phyloP scores from a whole-genome alignment of 2,797 vertebrate species.

The Myripristis jacobus region DNA sequence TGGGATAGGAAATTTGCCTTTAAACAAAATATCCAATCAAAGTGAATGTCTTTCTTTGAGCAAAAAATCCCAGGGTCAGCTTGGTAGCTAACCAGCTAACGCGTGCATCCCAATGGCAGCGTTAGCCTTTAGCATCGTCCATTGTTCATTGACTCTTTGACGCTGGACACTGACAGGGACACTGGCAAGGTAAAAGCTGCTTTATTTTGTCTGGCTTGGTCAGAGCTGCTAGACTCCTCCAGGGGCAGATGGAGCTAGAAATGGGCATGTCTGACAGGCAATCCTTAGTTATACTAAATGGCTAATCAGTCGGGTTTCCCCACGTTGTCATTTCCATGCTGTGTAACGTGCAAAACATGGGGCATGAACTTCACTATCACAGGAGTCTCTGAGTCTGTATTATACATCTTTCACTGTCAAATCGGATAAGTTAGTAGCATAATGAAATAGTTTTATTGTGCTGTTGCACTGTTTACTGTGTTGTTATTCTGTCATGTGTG shows the following conservation, averaged over 20 bases:
- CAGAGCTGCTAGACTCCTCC: not conserved
- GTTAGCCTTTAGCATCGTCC: constrained; percentile 34
- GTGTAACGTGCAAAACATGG: not conserved
- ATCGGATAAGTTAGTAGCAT: not conserved
- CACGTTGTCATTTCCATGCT: not conserved
- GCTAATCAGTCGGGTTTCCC: not conserved
- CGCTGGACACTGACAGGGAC: constrained; percentile 5
- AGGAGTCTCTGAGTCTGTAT: too few species aligned
- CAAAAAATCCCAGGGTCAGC: not conserved
- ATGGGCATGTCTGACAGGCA: too few species aligned
- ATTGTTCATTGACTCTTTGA: constrained; percentile 65
- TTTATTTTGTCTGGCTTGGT: not conserved
- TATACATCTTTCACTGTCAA: too few species aligned
- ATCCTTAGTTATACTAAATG: too few species aligned
- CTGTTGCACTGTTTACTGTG: too few species aligned
- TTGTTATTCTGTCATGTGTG: too few species aligned
- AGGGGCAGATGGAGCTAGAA: not conserved
- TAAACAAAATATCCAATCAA: not conserved
- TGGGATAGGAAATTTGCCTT: fast-evolving
- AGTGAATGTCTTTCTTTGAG: not conserved
- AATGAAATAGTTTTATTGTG: too few species aligned
- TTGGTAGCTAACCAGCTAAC: constrained; percentile 40
- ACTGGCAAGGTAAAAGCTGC: not conserved
- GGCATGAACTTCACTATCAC: not conserved
- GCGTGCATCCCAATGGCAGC: constrained; percentile 14